These are phyloP conservation scores for Sciurus niger DNA, from an alignment of 2,113 vertebrate species.

Conservation along the genomic window DNA sequence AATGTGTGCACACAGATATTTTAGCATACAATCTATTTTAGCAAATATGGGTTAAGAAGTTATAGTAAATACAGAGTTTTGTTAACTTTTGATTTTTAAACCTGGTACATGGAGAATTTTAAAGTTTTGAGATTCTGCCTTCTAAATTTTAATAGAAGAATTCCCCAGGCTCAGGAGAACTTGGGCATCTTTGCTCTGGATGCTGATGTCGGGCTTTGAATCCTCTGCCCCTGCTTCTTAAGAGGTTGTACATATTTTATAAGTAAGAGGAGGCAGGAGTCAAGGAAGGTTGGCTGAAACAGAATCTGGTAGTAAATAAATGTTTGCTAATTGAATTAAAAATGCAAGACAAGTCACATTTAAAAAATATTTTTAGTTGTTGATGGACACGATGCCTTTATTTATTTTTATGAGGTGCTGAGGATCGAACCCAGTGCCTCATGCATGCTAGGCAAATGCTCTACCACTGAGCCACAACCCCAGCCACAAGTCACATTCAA, in stretches of 20 bases:
- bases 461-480: too few relatives aligned
- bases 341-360: background rate
- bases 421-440: too few relatives aligned
- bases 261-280: background rate
- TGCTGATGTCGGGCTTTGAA: background rate
- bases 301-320: constrained; percentile 1
- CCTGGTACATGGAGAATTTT: background rate
- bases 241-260: constrained; percentile 14
- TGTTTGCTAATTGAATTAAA: constrained; percentile 8
- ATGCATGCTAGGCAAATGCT: too few relatives aligned
- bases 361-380: background rate
- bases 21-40: background rate
- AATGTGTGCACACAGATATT: background rate
- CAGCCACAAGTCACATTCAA: background rate
- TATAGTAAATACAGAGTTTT: background rate
- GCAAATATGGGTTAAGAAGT: background rate
- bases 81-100: constrained; percentile 18
- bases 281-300: background rate
- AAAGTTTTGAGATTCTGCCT: constrained; percentile 17
- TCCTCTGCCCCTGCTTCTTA: background rate
- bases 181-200: background rate
- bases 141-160: constrained; percentile 15
- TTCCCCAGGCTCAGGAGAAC: background rate
- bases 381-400: too few relatives aligned
- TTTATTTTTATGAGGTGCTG: too few relatives aligned